phyloP scores from a whole-genome alignment of 1,140 invertebrate species.

The Globodera ellingtonae region DNA sequence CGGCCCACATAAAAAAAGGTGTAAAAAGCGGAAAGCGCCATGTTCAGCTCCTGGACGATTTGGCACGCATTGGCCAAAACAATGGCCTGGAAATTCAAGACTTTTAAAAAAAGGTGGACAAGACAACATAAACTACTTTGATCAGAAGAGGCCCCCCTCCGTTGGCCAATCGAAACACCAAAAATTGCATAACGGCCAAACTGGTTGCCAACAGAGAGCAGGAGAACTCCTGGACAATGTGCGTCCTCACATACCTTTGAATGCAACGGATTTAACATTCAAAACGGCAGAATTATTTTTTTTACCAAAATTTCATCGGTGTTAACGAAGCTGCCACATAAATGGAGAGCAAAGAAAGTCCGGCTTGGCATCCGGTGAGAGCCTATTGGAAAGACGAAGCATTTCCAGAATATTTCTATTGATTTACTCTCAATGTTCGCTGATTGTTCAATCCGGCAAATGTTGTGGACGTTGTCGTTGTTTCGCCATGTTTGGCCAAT shows the following conservation, averaged over 20 bases:
- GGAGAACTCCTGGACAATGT: constrained; percentile 30
- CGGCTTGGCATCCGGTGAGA: constrained; percentile 1
- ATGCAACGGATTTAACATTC: not conserved
- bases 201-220: constrained; percentile 18
- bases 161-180: constrained; percentile 6
- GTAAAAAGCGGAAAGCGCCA: constrained; percentile 26
- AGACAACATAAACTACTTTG: not conserved
- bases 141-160: not conserved
- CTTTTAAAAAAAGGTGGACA: not conserved
- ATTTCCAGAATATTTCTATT: not conserved
- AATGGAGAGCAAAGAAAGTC: constrained; percentile 26
- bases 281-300: not conserved
- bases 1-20: constrained; percentile 28
- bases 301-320: constrained; percentile 23
- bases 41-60: constrained; percentile 32
- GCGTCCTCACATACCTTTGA: constrained; percentile 8
- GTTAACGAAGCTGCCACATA: constrained; percentile 26
- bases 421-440: not conserved
- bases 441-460: not conserved
- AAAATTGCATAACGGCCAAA: constrained; percentile 23
- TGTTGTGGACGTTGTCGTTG: not conserved
- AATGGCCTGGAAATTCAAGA: constrained; percentile 16
- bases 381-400: not conserved
- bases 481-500: constrained; percentile 2
- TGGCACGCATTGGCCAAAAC: constrained; percentile 28